phyloP scores from a whole-genome alignment of 2,113 vertebrate genomes.

The Mormoops blainvillei region DNA sequence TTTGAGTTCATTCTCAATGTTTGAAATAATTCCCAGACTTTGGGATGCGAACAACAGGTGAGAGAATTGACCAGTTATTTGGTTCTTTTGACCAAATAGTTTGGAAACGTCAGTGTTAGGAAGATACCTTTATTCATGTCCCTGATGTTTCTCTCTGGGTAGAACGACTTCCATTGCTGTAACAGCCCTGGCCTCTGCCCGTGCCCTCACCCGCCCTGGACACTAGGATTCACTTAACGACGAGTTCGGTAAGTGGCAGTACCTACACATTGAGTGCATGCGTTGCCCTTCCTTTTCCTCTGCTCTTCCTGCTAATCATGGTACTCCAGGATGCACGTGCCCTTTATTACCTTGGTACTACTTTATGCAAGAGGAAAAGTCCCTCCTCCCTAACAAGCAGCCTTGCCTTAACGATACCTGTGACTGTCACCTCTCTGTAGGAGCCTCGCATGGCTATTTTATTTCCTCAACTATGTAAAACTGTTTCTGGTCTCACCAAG shows the following conservation, averaged over 20 bases:
- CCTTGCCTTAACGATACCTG: neutral
- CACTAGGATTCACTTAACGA: neutral
- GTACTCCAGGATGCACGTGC: neutral
- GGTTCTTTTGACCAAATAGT: neutral
- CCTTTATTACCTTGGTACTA: neutral
- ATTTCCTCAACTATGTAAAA: neutral
- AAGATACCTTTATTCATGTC: neutral
- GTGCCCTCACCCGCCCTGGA: neutral
- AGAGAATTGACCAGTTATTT: neutral
- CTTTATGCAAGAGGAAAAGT: fast-evolving
- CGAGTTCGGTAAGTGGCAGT: neutral
- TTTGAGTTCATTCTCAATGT: neutral
- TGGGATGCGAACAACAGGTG: neutral
- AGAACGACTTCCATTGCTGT: fast-evolving
- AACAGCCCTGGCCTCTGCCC: neutral
- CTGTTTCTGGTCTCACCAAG: neutral
- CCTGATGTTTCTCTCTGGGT: neutral
- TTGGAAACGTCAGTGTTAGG: neutral
- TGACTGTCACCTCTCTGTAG: neutral
- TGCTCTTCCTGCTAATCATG: neutral
- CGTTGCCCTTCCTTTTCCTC: neutral
- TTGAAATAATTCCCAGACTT: neutral
- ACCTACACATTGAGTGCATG: neutral
- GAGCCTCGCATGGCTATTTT: neutral
- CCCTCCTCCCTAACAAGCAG: neutral